Base-by-base conservation (phyloP, 1,140 invertebrate genomes). In the Pteromalus puparum region DNA sequence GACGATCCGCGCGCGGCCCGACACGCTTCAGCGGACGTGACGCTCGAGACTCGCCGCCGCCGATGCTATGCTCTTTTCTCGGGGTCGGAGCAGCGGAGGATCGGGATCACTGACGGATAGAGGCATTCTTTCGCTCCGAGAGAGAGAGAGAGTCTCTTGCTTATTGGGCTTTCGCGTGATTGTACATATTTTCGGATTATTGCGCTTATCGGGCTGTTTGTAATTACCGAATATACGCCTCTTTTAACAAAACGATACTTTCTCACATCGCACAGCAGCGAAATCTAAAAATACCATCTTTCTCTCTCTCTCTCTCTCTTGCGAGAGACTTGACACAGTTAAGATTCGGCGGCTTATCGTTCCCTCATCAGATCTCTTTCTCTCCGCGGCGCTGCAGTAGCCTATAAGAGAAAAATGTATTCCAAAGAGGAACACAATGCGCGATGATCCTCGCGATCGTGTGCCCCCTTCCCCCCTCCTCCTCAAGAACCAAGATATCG, bases 21-120 rank as follows among this genome's bases (percentile, higher is more conserved):
- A 87, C 87, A 88, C 88, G 87, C 87, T 86, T 81, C 82, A 86
- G 79, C 82, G 82, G 86, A 86, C 86, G 83, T 86, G 83, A 84
- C 72, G 72, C 70, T 72, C 72, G 24, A 65, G 61, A 65, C 42
- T 73, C 53, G 72, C 85, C 38, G 70, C 74, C 82, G 79, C 53
- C 38, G 61, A 15, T 7, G 13, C 9, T 26, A 28, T 70, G 24
- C 67, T 70, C 53, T 70, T 70, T 70, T 67, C 79, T 75, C 30
- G 34, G 78, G 70, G 38, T 48, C 65, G 46, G 65, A 46, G n/a
- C n/a, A n/a, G n/a, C n/a, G n/a, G 42, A 70, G 82, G 82, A 72
- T 48, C 46, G 46, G 82, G 76, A 83, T 85, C 86, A 81, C 86
- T 87, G 87, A 89, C 88, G 86, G 87, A 87, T 88, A 86, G 48